These are phyloP conservation scores for Epinephelus moara DNA, from an alignment of 2,113 vertebrate genomes.

Conservation along the genomic window DNA sequence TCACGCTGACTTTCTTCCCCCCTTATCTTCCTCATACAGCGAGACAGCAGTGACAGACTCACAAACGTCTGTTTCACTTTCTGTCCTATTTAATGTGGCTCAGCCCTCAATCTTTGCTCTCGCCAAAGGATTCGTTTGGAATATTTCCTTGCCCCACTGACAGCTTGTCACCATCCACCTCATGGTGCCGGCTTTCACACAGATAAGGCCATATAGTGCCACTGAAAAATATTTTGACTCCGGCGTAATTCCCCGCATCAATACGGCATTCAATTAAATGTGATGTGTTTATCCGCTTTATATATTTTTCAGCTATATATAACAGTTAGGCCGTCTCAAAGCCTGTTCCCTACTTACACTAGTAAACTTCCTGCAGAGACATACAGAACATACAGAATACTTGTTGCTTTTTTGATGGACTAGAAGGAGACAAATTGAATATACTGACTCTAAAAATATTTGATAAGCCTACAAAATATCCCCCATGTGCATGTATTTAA, in stretches of 20 bases:
- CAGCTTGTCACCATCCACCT: slow-evolving; percentile 33
- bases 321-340: not conserved
- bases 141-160: slow-evolving; percentile 10
- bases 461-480: not conserved
- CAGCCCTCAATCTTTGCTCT: slow-evolving; percentile 32
- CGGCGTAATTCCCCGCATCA: not conserved
- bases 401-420: not conserved
- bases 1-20: slow-evolving; percentile 19
- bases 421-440: not conserved
- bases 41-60: slow-evolving; percentile 33
- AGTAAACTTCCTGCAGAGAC: not conserved
- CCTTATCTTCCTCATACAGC: slow-evolving; percentile 43
- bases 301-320: not conserved
- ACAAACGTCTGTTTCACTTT: slow-evolving; percentile 27
- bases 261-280: not conserved
- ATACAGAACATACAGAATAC: not conserved
- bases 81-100: slow-evolving; percentile 34
- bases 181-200: slow-evolving; percentile 2
- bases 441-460: not conserved
- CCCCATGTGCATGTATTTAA: not conserved
- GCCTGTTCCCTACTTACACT: not conserved
- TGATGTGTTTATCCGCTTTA: not conserved
- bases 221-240: slow-evolving; percentile 11
- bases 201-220: not conserved
- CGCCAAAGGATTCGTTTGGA: slow-evolving; percentile 25